These are phyloP conservation scores for Drosophila miranda DNA, from an alignment of 1,140 invertebrate genomes.

Conservation along the genomic window DNA sequence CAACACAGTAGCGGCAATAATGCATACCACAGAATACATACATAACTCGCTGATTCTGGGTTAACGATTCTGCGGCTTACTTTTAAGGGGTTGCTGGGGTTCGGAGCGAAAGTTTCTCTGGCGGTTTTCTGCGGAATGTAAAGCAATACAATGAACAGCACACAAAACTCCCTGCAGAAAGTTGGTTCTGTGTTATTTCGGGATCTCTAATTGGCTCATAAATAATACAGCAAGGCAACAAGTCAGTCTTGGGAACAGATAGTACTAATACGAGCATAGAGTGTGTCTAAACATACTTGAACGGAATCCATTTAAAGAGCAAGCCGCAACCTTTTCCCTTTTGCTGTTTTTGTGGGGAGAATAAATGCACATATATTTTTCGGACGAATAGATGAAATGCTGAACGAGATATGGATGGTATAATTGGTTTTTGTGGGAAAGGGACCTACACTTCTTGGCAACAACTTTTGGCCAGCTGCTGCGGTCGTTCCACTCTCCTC, in stretches of 20 bases:
- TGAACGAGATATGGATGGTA: conserved; percentile 5
- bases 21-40: conserved; percentile 29
- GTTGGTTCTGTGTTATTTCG: conserved; percentile 16
- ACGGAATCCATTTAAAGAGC: conserved; percentile 13
- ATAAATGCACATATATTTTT: no score
- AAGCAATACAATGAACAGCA: conserved; percentile 45
- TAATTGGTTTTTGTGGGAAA: conserved; percentile 28
- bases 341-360: background rate
- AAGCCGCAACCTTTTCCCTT: conserved; percentile 1
- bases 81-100: conserved; percentile 25
- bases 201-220: conserved; percentile 70
- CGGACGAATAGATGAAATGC: background rate
- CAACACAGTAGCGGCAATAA: conserved; percentile 12
- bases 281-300: conserved; percentile 2
- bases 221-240: conserved; percentile 67
- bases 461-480: conserved; percentile 40
- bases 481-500: background rate
- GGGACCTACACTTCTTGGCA: conserved; percentile 17
- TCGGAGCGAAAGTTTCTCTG: conserved; percentile 7
- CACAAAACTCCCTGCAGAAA: conserved; percentile 1
- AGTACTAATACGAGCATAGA: background rate
- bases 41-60: background rate
- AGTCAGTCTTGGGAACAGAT: conserved; percentile 37
- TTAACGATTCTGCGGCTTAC: conserved; percentile 17
- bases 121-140: conserved; percentile 6